A percentile compares a stretch with the other conserved stretches of the same genome.
Conservation (phyloP, 2,888 invertebrate genomes). For the Sepiola atlantica region DNA sequence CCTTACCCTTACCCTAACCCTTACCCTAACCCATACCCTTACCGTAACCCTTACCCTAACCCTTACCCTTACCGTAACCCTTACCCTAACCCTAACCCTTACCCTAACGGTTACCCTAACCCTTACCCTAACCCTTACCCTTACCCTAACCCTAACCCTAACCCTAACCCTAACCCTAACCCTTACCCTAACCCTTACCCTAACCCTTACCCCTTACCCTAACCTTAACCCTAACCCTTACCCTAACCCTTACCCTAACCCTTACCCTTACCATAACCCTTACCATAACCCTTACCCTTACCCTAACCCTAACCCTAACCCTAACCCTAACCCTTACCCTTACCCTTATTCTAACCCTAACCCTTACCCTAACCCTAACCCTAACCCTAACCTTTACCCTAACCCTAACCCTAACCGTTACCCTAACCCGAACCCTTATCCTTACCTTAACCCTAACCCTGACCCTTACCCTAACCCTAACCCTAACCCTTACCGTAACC, state of each 20-base stretch:
- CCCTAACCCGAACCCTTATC: constrained; percentile 32
- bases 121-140: background rate
- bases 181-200: background rate
- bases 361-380: constrained; percentile 32
- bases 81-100: background rate
- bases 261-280: background rate
- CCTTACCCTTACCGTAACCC: too few relatives aligned
- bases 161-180: background rate
- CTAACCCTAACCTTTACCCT: constrained; percentile 40
- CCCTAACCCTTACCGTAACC: constrained; percentile 24
- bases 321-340: constrained; percentile 36
- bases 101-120: background rate
- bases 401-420: too few relatives aligned
- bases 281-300: background rate
- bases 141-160: background rate
- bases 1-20: too few relatives aligned
- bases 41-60: too few relatives aligned
- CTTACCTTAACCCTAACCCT: too few relatives aligned
- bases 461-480: too few relatives aligned
- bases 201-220: background rate
- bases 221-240: too few relatives aligned
- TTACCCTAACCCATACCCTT: too few relatives aligned
- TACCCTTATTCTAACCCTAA: background rate
- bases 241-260: too few relatives aligned
- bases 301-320: constrained; percentile 42